These are phyloP conservation scores for Nezara viridula DNA, from an alignment of 2,888 invertebrate species.

Conservation along the genomic window DNA sequence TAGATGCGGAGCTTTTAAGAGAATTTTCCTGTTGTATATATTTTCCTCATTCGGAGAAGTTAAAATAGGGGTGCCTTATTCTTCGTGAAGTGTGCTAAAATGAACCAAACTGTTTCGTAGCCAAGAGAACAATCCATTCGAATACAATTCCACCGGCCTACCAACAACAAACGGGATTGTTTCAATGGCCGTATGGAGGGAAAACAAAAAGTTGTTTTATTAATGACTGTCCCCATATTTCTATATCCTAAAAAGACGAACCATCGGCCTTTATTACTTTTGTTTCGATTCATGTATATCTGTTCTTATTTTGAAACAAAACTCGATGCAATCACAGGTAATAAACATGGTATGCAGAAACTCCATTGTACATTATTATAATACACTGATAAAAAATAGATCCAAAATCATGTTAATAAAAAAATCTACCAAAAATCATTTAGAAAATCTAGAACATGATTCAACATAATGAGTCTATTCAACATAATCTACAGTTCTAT, in stretches of 20 bases:
- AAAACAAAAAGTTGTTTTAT: background rate
- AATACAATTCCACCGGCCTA: background rate
- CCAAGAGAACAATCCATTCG: background rate
- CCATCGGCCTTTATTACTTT: background rate
- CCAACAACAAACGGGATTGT: background rate
- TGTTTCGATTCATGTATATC: too few species aligned
- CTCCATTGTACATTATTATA: too few species aligned
- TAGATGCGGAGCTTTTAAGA: background rate
- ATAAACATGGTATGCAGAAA: too few species aligned
- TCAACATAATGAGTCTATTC: too few species aligned
- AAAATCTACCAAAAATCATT: too few species aligned
- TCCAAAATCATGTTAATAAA: too few species aligned
- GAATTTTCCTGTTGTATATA: background rate
- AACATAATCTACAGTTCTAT: too few species aligned
- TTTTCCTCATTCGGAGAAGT: background rate
- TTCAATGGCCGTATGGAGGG: background rate
- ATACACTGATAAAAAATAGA: too few species aligned
- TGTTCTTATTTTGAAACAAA: too few species aligned
- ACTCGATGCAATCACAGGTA: too few species aligned
- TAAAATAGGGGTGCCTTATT: background rate
- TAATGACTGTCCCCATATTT: constrained; percentile 16
- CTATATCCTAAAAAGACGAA: background rate
- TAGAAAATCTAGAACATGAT: too few species aligned
- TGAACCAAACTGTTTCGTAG: background rate
- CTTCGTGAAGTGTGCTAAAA: background rate